These are phyloP conservation scores for Furcifer pardalis DNA, from an alignment of 2,797 vertebrate species.

Conservation along the genomic window DNA sequence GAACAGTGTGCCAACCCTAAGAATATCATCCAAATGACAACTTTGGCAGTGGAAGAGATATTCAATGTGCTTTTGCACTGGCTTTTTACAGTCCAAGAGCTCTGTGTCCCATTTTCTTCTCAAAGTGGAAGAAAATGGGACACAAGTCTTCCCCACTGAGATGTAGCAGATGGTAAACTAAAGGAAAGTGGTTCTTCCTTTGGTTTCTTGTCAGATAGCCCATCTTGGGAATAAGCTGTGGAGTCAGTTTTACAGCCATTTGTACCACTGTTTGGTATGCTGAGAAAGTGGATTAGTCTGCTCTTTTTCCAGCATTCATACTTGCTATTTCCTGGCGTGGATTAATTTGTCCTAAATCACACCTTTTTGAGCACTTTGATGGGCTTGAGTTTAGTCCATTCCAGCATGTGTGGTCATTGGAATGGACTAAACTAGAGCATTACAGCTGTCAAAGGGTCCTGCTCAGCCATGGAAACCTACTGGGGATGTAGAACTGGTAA, in stretches of 20 bases:
- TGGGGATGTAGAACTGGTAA: no score
- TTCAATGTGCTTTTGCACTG: not conserved
- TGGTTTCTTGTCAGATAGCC: conserved; percentile 2
- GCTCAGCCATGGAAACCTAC: no score
- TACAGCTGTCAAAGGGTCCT: no score
- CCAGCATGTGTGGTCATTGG: no score
- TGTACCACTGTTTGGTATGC: no score
- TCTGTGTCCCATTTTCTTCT: not conserved
- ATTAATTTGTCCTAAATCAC: no score
- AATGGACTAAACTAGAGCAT: no score
- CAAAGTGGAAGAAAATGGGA: not conserved
- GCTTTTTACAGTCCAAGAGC: conserved; percentile 12
- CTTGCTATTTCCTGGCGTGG: no score
- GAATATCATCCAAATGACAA: not conserved
- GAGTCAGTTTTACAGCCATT: not conserved
- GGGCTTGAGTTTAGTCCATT: no score
- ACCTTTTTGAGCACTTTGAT: no score
- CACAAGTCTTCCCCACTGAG: not conserved
- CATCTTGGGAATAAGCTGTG: not conserved
- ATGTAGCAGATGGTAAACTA: conserved; percentile 21
- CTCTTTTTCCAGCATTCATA: no score
- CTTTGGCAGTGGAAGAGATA: not conserved
- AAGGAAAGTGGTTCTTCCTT: not conserved
- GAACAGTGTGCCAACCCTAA: conserved; percentile 7
- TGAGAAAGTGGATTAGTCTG: no score